These are phyloP conservation scores for Bombyx mandarina DNA, from an alignment of 1,140 invertebrate species.

Conservation along the genomic window DNA sequence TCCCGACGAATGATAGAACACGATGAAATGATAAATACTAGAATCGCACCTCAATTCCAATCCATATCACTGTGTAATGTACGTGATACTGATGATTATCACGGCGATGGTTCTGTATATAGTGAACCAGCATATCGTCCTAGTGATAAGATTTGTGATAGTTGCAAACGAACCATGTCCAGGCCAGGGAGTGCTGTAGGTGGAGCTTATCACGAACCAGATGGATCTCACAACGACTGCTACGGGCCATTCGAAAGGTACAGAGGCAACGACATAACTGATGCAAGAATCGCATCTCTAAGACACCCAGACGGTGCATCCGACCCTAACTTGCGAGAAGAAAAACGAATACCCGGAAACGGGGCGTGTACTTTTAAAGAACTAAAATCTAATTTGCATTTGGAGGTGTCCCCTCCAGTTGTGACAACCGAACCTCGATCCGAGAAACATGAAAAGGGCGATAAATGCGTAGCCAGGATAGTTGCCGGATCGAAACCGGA, in stretches of 20 bases:
- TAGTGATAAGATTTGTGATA: constrained; percentile 83
- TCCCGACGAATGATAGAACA: constrained; percentile 44
- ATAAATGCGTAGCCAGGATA: constrained; percentile 53
- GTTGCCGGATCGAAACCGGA: constrained; percentile 72
- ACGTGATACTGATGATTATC: constrained; percentile 76
- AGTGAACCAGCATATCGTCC: constrained; percentile 85
- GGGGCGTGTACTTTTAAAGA: constrained; percentile 76
- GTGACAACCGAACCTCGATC: constrained; percentile 63
- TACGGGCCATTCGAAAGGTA: constrained; percentile 64
- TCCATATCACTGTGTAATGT: constrained; percentile 81
- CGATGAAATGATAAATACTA: constrained; percentile 32
- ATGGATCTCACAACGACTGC: constrained; percentile 51
- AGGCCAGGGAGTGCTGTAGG: constrained; percentile 77
- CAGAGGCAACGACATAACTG: constrained; percentile 62
- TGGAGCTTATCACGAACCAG: constrained; percentile 66
- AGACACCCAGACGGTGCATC: constrained; percentile 92
- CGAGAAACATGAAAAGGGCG: constrained; percentile 54
- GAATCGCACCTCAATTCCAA: constrained; percentile 73
- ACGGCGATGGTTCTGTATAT: constrained; percentile 81
- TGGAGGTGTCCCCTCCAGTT: constrained; percentile 67
- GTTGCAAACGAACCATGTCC: constrained; percentile 79
- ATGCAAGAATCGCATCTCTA: constrained; percentile 79
- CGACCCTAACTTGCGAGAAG: constrained; percentile 87
- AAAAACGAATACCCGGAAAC: constrained; percentile 78
- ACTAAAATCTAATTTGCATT: constrained; percentile 73